A percentile compares a stretch with the other conserved stretches of the same genome.
Conservation (phyloP, 2,888 invertebrate species). For the Lasioglossum calceatum region DNA sequence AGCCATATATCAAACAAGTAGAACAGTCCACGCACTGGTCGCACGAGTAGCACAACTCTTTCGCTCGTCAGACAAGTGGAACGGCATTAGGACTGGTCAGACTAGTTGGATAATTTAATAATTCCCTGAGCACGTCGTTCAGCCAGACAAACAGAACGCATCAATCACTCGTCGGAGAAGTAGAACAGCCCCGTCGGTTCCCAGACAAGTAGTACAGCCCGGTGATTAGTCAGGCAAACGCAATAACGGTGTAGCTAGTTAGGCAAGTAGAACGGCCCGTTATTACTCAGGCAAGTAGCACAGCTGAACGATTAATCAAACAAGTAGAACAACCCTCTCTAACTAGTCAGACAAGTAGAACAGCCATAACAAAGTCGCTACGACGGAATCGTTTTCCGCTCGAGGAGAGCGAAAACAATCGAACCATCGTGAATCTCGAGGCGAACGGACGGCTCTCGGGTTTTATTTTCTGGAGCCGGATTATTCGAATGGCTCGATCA, state of each 20-base stretch:
- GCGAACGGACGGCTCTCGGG: neutral
- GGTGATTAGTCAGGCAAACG: neutral
- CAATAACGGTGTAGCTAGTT: neutral
- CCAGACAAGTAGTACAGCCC: neutral
- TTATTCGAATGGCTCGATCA: neutral
- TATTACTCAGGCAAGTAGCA: neutral
- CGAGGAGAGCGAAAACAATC: neutral
- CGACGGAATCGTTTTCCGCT: neutral
- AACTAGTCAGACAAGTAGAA: slow-evolving; percentile 2
- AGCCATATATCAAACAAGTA: neutral
- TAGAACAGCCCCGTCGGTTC: neutral
- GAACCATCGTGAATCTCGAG: neutral
- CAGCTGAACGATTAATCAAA: neutral
- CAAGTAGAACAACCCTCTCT: neutral
- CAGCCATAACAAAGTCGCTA: neutral
- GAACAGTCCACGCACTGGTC: neutral
- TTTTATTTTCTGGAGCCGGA: neutral
- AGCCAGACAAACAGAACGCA: neutral
- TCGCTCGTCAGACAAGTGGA: neutral
- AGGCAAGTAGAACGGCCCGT: neutral
- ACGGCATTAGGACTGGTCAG: neutral
- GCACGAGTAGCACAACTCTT: neutral
- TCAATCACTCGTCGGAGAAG: neutral
- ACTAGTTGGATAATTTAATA: neutral
- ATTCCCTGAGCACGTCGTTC: neutral